These are phyloP conservation scores for Cepphus grylle DNA, from an alignment of 2,113 vertebrate genomes.

Conservation along the genomic window DNA sequence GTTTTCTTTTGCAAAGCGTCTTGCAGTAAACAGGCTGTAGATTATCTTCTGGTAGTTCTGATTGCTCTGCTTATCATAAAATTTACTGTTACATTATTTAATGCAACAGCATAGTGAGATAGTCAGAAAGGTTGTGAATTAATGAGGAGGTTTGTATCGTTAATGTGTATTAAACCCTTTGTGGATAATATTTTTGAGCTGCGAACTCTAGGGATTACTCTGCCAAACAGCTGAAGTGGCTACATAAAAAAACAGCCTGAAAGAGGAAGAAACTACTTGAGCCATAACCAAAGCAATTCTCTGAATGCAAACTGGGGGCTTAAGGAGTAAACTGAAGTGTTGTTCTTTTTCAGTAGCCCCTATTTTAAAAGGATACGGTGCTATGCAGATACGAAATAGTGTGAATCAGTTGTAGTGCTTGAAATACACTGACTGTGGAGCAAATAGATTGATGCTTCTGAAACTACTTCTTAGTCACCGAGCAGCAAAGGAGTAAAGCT, in stretches of 20 bases:
- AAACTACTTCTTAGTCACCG: not conserved
- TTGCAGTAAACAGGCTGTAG: not conserved
- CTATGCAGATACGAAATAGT: not conserved
- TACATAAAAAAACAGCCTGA: not conserved
- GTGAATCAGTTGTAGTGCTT: not conserved
- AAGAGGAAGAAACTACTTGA: not conserved
- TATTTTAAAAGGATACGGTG: not conserved
- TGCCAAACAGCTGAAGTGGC: not conserved
- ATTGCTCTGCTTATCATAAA: not conserved
- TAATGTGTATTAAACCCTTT: not conserved
- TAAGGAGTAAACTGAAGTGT: not conserved
- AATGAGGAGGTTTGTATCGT: not conserved
- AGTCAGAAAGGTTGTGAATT: not conserved
- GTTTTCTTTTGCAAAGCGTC: not conserved
- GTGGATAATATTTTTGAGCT: not conserved
- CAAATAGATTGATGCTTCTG: not conserved
- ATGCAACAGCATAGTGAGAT: not conserved
- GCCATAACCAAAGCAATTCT: not conserved
- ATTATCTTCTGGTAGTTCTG: not conserved
- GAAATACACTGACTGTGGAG: not conserved
- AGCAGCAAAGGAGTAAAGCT: not conserved
- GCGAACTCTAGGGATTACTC: not conserved
- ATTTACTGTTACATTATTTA: not conserved
- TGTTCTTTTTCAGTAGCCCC: not conserved
- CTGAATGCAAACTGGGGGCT: not conserved